Conservation (phyloP, 2,797 vertebrate species). For the Sebastes hubbsi region DNA sequence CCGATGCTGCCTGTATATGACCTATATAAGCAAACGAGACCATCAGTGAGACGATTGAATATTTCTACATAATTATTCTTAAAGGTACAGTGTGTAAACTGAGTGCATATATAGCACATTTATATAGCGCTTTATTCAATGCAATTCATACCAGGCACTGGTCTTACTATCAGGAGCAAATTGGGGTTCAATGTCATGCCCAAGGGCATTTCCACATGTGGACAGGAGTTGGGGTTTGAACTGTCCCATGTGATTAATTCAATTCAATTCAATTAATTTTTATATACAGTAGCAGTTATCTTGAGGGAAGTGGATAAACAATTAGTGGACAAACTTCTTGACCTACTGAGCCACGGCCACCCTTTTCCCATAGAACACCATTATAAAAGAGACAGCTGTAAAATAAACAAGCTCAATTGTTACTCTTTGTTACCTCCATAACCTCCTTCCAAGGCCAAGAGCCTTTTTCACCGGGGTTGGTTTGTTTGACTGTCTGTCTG, state of each 20-base stretch:
- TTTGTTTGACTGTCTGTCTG: too few relatives aligned
- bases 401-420: neutral
- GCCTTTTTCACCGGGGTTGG: too few relatives aligned
- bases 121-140: neutral
- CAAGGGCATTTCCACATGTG: neutral
- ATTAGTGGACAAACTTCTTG: too few relatives aligned
- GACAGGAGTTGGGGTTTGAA: neutral
- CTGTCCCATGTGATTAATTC: neutral
- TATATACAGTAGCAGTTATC: too few relatives aligned
- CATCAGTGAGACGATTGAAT: neutral
- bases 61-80: neutral
- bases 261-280: too few relatives aligned
- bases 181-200: neutral
- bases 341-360: neutral
- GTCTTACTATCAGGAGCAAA: neutral
- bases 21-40: neutral
- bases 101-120: neutral
- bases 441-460: too few relatives aligned
- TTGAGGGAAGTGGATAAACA: too few relatives aligned
- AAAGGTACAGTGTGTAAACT: neutral
- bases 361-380: neutral
- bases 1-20: neutral
- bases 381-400: neutral
- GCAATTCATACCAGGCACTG: neutral
- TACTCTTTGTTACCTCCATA: neutral